Evolutionary conservation across 2,797 vertebrate species (phyloP), one percentile per base, ranked within the genome.

Genomic region (Sandelia bainsii): DNA sequence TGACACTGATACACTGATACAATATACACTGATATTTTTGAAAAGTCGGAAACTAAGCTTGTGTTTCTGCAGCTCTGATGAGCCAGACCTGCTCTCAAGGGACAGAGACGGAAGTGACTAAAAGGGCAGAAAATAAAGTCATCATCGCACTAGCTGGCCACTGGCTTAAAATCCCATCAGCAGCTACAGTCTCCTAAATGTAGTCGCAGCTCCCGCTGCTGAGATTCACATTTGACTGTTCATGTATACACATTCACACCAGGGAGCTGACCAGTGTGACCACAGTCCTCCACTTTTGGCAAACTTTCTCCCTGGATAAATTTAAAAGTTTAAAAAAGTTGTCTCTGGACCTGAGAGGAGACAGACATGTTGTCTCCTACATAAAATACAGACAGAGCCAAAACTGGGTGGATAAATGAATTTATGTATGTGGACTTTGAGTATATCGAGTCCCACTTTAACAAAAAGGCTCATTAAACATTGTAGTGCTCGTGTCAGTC

Each of bases 301-400:
- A 78, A 76, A 77, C 51, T 1, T 22, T 61, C 69, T 57, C 62
- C 40, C 49, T 44, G 64, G 54, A 84, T 78, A 81, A 86, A 86
- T 13, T 32, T 70, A 84, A 49, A 59, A 67, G 42, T 51, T 84
- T 32, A 9, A 72, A 76, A 66, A 72, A 75, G 7, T 62, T 2
- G 34, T 62, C 49, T 62, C 44, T 80, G 69, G 77, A 82, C 58
- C 61, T 73, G 69, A 81, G 76, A 66, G 79, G 71, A 89, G 70
- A 83, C 82, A 85, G 76, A 84, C 86, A 86, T 52, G 68, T 69
- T 52, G 85, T 84, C 88, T 87, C 85, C 84, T 83, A 53, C 56
- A 11, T 25, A 63, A 76, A 65, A 71, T 61, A 48, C 52, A 1
- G 62, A 53, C 72, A 0, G 34, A 61, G 74, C 39, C 60, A 61